Base-by-base conservation (phyloP, 2,797 vertebrate species). In the Aplochiton taeniatus region DNA sequence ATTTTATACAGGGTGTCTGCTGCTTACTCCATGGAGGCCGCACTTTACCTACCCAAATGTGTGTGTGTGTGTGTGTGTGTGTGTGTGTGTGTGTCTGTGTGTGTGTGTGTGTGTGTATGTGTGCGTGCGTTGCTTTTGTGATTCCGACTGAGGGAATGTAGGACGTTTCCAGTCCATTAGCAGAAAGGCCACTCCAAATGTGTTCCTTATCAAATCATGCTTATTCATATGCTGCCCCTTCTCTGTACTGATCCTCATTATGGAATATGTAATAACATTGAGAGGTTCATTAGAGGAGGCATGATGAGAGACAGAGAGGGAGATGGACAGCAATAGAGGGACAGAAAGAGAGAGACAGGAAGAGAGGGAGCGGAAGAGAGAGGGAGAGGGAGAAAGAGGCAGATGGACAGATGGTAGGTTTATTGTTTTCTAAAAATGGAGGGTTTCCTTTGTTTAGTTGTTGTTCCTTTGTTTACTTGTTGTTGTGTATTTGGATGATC, bases 1-100 rank as follows among this genome's bases (percentile, higher is more conserved):
- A 88, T 90, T 92, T 91, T 92, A 92, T 92, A 91, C 90, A 83
- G 87, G 90, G 91, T 88, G 90, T 92, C 91, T 90, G 88, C 88
- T 88, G 92, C 89, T 88, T 89, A 92, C 86, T 89, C 84, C 69
- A 75, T 89, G 83, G 83, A 89, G 87, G 87, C 85, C 79, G 85
- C 84, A 90, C 90, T 92, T 85, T 90, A 79, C 82, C 72, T 80
- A 84, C 90, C 87, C 86, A 90, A 92, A 89, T 80, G 74, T 31
- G 77, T 85, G 77, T 86, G 74, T 83, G 85, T 83, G 78, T 85
- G 78, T 78, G 83, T 72, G 73, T 74, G 77, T 59, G 50, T 63
- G 72, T 43, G 68, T 52, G 65, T 51, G 52, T 14, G 19, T 59
- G 61, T 68, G 56, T 47, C 8, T 69, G 77, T 73, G 79, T 56